Base-by-base conservation (phyloP, 2,797 vertebrate species). In the Rachycentron canadum region DNA sequence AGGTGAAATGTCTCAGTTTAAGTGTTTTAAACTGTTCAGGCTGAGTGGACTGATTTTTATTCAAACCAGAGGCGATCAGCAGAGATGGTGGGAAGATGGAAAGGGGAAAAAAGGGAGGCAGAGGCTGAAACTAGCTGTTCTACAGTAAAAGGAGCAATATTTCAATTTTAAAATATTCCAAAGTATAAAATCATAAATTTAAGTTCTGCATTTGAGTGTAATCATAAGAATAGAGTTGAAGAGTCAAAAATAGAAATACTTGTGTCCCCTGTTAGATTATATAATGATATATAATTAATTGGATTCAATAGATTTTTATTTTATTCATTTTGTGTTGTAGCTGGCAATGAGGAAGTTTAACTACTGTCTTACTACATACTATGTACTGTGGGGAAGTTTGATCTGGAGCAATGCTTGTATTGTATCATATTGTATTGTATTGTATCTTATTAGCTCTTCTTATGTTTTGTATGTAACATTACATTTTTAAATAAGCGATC, bases 11-110 rank as follows among this genome's bases (percentile, higher is more conserved):
- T 77, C 66, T 87, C 60, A 55, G 43, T 75, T 71, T 30, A 72
- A 87, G 83, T 81, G 72, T 74, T 86, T 84, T 56, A 84, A 82
- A 62, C 36, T 81, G 73, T 82, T 79, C 65, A 69, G 66, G 53
- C 36, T 73, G 73, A 70, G 76, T 78, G 62, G 73, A 67, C 53
- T n/a, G 61, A 41, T 67, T 26, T 41, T 45, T 25, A 12, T 70
- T 73, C 45, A 41, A 72, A 65, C 49, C 41, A 71, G 43, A 78
- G 77, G 76, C 67, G 69, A 64, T 59, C 21, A 63, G 3, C 28
- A 41, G 52, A 76, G 52, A 55, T 25, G 50, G 30, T 50, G 30
- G 47, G 12, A 69, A 68, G 60, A 63, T 45, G 60, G 32, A 49
- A 73, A 72, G 65, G n/a, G 43, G 36, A 47, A 74, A 69, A 52